Evolutionary conservation across 2,113 vertebrate species (phyloP), one percentile per base, ranked within the genome.

Genomic region (Tichodroma muraria): DNA sequence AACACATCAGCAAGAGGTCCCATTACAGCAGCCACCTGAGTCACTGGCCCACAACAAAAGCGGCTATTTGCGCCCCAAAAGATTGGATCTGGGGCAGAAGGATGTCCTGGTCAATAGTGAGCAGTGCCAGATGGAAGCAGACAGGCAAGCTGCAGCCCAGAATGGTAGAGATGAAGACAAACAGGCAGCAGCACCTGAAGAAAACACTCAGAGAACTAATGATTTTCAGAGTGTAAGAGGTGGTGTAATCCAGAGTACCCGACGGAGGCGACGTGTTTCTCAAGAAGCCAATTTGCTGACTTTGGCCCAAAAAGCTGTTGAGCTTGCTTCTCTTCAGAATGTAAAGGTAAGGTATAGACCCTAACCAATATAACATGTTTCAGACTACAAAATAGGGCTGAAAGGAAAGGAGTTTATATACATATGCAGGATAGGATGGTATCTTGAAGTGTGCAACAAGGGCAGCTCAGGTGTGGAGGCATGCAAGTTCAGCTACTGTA

Each of bases 251-350:
- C 99, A 99, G 97, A 99, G 98, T 92, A 99, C 99, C 0, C 97
- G 98, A 33, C 97, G 98, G 93, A 98, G 98, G 69, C 98, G 98
- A 24, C 98, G 99, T 92, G 98, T 98, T 22, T 99, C 99, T 57
- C 99, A 99, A 96, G 99, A 99, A 95, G 99, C 98, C 88, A 99
- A 99, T 95, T 97, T 99, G 96, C 98, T 99, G 95, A 99, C 99
- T 28, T 96, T 99, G 68, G 99, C 99, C 44, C 99, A 99, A 92
- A 99, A 99, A 96, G 99, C 99, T 23, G 98, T 98, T 6, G 99
- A 99, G 93, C 98, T 99, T 98, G 99, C 99, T 96, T 99, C 98
- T 7, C 97, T 99, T 61, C 98, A 98, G 89, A 96, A 96, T 30
- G 60, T 96, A 73, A 97, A 97, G 97, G 98, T 98, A 88, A 97